Conservation (phyloP, 2,113 vertebrate genomes). For the Oreocharis arfaki region DNA sequence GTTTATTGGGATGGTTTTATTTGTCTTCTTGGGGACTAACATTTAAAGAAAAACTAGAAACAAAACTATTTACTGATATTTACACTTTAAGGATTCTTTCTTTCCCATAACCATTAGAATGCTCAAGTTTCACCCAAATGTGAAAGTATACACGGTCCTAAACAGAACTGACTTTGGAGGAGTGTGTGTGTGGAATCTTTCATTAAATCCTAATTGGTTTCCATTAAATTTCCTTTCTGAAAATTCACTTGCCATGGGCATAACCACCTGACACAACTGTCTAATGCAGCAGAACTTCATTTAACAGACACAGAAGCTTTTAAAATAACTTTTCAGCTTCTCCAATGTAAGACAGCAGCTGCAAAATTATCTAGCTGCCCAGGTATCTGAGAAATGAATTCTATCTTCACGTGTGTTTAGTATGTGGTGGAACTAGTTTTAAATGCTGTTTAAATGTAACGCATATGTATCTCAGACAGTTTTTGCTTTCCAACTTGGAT, state of each 20-base stretch:
- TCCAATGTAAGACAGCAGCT: neutral
- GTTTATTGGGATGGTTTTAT: neutral
- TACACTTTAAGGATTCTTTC: neutral
- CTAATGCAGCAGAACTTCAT: neutral
- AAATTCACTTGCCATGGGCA: neutral
- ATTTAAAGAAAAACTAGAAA: neutral
- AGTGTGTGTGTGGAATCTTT: neutral
- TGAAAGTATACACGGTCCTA: neutral
- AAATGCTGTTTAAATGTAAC: neutral
- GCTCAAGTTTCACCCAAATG: neutral
- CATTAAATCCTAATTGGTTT: neutral
- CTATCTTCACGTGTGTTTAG: neutral
- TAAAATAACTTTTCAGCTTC: neutral
- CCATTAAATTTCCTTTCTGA: neutral
- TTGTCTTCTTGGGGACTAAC: neutral
- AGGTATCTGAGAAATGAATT: neutral
- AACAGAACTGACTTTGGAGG: neutral
- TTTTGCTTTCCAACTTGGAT: neutral
- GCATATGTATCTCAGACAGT: neutral
- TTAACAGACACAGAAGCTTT: neutral
- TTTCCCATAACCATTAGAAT: neutral
- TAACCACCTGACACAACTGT: neutral
- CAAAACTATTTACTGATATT: neutral
- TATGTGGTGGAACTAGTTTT: neutral
- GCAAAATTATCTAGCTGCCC: neutral